Evolutionary conservation across 2,888 invertebrate species (phyloP), one percentile per base, ranked within the genome.

Genomic region (Thymelicus acteon): DNA sequence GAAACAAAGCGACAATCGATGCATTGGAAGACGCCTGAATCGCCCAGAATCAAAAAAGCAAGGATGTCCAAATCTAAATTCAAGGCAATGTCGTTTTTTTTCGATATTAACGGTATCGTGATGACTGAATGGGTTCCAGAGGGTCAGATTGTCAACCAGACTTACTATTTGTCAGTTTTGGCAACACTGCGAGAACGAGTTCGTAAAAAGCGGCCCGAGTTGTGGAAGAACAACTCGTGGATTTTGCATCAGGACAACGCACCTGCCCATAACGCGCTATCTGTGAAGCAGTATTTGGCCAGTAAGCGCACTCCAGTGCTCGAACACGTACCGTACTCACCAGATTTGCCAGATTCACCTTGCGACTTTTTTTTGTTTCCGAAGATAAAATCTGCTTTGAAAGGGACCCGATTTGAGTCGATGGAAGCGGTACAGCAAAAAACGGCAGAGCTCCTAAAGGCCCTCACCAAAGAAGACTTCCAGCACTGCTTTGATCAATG

Each of bases 201-300:
- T 39, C 60, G 68, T 48, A 60, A 62, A 69, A 73, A 75, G 73
- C 71, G 72, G 54, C 73, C 71, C 68, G 60, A 68, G 58, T 73
- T 73, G 72, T 73, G 66, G 70, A 61, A 72, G 47, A 72, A 74
- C 63, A 69, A 71, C 63, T 67, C 64, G 48, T 73, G 67, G 67
- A 60, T 72, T 73, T 73, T 73, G 72, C 72, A 74, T 60, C 74
- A 73, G 61, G 69, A 72, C 72, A 73, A 73, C 58, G 73, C 72
- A 63, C 73, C 71, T 68, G 72, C 73, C 67, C 72, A 73, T 71
- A 68, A 71, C 68, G 63, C 57, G 63, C 57, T 76, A 71, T 71
- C 73, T 67, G 72, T 74, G 58, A 62, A 73, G 31, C 31, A 31
- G 5, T 73, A 71, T 68, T 74, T 74, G 72, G 70, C 72, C 67